Conservation (phyloP, 1,140 invertebrate genomes). For the Lepidurus packardi region DNA sequence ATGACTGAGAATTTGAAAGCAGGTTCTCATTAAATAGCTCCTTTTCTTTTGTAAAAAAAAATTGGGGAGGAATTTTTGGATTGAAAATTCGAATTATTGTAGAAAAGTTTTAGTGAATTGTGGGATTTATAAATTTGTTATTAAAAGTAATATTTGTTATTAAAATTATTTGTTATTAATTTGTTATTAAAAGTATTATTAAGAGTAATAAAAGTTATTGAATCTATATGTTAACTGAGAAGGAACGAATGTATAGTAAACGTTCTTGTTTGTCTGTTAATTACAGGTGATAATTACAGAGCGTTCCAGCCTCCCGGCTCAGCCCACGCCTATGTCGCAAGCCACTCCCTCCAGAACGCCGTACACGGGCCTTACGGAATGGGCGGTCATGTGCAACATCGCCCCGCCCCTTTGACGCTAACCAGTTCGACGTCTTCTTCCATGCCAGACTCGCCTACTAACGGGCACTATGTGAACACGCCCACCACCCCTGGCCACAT, state of each 20-base stretch:
- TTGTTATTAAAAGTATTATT: too few species aligned
- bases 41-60: too few species aligned
- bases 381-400: background rate
- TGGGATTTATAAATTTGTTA: background rate
- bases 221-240: background rate
- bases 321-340: background rate
- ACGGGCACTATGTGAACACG: constrained; percentile 21
- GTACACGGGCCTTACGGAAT: constrained; percentile 6
- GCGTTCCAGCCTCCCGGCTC: background rate
- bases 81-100: too few species aligned
- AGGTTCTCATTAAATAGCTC: too few species aligned
- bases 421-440: constrained; percentile 4
- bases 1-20: too few species aligned
- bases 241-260: background rate
- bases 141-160: too few species aligned
- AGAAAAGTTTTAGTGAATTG: too few species aligned
- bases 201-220: background rate
- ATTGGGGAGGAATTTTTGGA: too few species aligned
- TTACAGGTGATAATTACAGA: constrained; percentile 3
- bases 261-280: background rate
- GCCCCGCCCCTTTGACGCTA: constrained; percentile 4
- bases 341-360: background rate
- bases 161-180: too few species aligned
- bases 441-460: constrained; percentile 30
- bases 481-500: constrained; percentile 25